Conservation (phyloP, 2,797 vertebrate species). For the Ataeniobius toweri region DNA sequence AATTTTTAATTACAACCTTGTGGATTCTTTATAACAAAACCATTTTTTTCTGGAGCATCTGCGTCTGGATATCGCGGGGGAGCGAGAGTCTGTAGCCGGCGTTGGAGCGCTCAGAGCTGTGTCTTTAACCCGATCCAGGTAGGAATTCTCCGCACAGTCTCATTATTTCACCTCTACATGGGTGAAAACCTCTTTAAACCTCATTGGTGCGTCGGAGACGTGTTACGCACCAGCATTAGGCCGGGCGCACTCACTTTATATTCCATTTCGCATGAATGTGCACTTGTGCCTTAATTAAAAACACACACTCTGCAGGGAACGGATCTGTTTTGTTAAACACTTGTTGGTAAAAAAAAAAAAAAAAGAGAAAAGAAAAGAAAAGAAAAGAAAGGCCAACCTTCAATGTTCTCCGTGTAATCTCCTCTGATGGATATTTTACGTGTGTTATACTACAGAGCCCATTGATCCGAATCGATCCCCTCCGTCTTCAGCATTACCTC, state of each 20-base stretch:
- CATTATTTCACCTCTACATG: background rate
- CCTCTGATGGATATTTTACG: slow-evolving; percentile 45
- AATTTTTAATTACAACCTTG: slow-evolving; percentile 24
- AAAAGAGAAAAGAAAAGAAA: background rate
- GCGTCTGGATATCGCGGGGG: slow-evolving; percentile 58
- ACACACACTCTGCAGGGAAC: slow-evolving; percentile 12
- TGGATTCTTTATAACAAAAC: slow-evolving; percentile 63
- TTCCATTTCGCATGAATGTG: slow-evolving; percentile 18
- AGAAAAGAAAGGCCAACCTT: background rate
- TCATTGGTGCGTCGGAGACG: background rate
- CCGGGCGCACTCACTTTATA: slow-evolving; percentile 31
- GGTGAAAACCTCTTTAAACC: background rate
- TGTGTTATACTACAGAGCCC: slow-evolving; percentile 39
- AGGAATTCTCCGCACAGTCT: slow-evolving; percentile 56
- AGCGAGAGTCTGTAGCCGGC: slow-evolving; percentile 66
- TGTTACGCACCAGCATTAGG: slow-evolving; percentile 42
- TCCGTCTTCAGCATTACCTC: slow-evolving; percentile 42
- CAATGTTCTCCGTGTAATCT: slow-evolving; percentile 39
- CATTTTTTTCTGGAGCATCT: slow-evolving; percentile 44
- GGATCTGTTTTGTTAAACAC: slow-evolving; percentile 29
- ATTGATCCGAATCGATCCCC: slow-evolving; percentile 63
- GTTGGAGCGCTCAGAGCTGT: slow-evolving; percentile 70
- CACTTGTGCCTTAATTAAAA: slow-evolving; percentile 38
- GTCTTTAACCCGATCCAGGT: slow-evolving; percentile 72
- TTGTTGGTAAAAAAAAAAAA: slow-evolving; percentile 47